Evolutionary conservation across 2,797 vertebrate species (phyloP).

Genomic region (Eulemur rubriventer): DNA sequence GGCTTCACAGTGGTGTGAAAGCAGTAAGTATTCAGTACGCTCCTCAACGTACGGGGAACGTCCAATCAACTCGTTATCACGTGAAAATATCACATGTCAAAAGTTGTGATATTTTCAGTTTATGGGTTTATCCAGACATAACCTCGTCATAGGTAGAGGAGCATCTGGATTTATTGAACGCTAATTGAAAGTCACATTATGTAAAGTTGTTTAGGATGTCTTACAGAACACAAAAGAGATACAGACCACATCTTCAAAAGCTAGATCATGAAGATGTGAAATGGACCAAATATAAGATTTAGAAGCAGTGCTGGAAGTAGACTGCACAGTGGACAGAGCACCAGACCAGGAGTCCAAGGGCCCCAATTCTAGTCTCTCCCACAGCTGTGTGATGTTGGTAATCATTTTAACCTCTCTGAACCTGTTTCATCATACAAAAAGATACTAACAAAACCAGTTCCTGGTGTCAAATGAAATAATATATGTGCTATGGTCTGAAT

Average conservation of each 20-base stretch:
- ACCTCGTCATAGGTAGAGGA: neutral
- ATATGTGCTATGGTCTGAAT: neutral
- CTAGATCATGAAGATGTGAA: neutral
- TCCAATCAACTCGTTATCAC: neutral
- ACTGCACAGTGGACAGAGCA: neutral
- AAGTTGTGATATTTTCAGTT: neutral
- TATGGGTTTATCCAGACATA: neutral
- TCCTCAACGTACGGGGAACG: neutral
- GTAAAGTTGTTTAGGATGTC: neutral
- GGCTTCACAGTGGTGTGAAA: neutral
- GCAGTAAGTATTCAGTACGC: neutral
- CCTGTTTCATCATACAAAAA: neutral
- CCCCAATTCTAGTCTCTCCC: neutral
- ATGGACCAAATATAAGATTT: neutral
- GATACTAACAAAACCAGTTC: neutral
- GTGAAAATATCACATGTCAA: neutral
- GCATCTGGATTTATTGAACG: neutral
- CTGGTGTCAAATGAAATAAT: neutral
- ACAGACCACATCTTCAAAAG: neutral
- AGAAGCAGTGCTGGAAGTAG: neutral
- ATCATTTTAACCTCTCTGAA: neutral
- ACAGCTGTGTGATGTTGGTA: neutral
- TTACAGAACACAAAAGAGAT: neutral
- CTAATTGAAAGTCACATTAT: neutral
- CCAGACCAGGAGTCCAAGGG: neutral